Evolutionary conservation across 2,797 vertebrate species (phyloP).

Genomic region (Sebastes ruberrimus): DNA sequence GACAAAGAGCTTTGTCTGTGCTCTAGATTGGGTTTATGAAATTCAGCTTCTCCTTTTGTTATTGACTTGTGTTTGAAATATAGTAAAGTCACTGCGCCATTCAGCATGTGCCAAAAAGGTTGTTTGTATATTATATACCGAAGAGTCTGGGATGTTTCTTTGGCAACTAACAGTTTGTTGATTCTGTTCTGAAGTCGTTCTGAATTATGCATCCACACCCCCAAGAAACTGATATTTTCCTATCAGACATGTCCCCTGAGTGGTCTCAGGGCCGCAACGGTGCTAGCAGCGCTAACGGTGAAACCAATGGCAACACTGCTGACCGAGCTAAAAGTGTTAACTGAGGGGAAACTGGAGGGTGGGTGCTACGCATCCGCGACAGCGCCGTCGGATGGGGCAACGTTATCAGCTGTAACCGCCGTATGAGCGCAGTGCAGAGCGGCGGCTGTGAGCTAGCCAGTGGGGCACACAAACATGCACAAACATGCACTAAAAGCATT

Average conservation of each 20-base stretch:
- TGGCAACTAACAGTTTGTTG: background rate
- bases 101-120: background rate
- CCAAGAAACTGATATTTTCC: background rate
- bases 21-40: conserved; percentile 22
- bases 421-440: no score
- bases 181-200: background rate
- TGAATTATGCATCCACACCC: conserved; percentile 17
- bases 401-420: no score
- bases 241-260: background rate
- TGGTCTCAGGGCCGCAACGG: background rate
- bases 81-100: conserved; percentile 14
- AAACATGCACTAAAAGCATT: no score
- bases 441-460: no score
- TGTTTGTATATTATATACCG: background rate
- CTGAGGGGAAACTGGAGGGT: no score
- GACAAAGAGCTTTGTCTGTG: conserved; percentile 35
- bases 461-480: no score
- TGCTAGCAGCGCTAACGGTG: no score
- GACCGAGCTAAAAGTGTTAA: no score
- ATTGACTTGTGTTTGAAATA: conserved; percentile 15
- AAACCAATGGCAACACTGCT: no score
- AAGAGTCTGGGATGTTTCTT: background rate
- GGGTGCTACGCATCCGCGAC: no score
- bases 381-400: no score
- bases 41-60: conserved; percentile 32